These are phyloP conservation scores for Osmoderma eremita DNA, from an alignment of 2,888 invertebrate genomes.

Conservation along the genomic window DNA sequence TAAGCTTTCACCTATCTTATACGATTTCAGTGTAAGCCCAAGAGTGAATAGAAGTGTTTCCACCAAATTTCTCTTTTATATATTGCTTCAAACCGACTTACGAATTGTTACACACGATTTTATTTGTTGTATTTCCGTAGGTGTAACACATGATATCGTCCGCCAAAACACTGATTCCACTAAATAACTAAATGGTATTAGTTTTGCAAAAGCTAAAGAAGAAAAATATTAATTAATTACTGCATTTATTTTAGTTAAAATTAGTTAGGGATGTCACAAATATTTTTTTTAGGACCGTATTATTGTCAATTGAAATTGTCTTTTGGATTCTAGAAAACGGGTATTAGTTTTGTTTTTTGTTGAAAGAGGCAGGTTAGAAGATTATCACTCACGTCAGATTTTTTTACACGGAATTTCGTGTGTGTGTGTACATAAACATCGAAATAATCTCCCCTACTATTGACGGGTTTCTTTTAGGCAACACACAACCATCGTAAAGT, in stretches of 20 bases:
- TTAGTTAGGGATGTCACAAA: too few relatives aligned
- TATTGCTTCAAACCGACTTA: constrained; percentile 50
- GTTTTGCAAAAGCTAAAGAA: too few relatives aligned
- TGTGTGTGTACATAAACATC: constrained; percentile 17
- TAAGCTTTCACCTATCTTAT: constrained; percentile 43
- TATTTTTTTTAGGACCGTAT: too few relatives aligned
- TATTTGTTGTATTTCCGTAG: background rate
- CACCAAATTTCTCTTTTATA: constrained; percentile 56
- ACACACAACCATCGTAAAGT: constrained; percentile 49
- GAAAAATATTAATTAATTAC: too few relatives aligned
- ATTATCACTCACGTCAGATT: constrained; percentile 10
- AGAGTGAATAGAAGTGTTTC: constrained; percentile 55
- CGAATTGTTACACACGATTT: constrained; percentile 27
- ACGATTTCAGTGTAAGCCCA: constrained; percentile 51
- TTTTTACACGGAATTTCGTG: constrained; percentile 18
- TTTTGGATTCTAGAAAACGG: too few relatives aligned
- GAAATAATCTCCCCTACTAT: constrained; percentile 28
- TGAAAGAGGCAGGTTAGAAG: too few relatives aligned
- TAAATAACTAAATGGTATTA: too few relatives aligned
- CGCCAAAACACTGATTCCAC: too few relatives aligned
- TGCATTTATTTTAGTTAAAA: too few relatives aligned
- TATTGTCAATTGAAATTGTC: too few relatives aligned
- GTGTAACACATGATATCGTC: constrained; percentile 1
- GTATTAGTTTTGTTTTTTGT: too few relatives aligned
- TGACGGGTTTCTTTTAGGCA: constrained; percentile 36